Conservation (phyloP, 2,113 vertebrate species). For the Gambusia affinis region DNA sequence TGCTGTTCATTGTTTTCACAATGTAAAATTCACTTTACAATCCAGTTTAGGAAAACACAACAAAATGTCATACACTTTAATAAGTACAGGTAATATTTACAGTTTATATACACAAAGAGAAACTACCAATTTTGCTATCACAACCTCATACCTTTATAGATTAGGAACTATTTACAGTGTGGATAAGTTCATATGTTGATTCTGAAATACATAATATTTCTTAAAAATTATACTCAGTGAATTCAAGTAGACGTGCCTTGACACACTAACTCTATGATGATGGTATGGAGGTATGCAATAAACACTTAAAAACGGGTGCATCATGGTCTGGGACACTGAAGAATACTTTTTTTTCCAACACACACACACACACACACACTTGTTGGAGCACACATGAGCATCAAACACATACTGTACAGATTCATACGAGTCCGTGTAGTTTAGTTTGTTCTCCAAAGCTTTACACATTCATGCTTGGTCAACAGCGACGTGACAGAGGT, state of each 20-base stretch:
- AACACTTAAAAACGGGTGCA: constrained; percentile 54
- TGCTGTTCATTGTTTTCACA: constrained; percentile 13
- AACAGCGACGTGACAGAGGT: constrained; percentile 45
- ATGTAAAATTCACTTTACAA: constrained; percentile 67
- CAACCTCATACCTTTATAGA: constrained; percentile 67
- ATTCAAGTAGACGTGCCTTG: constrained; percentile 69
- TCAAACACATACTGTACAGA: constrained; percentile 69
- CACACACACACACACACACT: constrained; percentile 28
- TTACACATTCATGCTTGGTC: constrained; percentile 69
- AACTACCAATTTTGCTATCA: constrained; percentile 66
- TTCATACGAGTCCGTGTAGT: constrained; percentile 41
- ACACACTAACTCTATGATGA: constrained; percentile 62
- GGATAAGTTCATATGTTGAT: constrained; percentile 62
- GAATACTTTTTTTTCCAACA: constrained; percentile 44
- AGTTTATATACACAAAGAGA: constrained; percentile 79
- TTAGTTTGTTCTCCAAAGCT: constrained; percentile 49
- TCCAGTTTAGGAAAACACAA: constrained; percentile 75
- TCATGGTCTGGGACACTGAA: constrained; percentile 50
- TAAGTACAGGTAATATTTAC: constrained; percentile 79
- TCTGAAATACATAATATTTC: constrained; percentile 32
- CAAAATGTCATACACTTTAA: constrained; percentile 79
- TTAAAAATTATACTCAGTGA: constrained; percentile 49
- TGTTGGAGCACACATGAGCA: constrained; percentile 38
- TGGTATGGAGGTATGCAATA: constrained; percentile 57
- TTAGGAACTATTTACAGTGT: constrained; percentile 70